Evolutionary conservation across 1,140 invertebrate genomes (phyloP), one percentile per base, ranked within the genome.

Genomic region (Atta cephalotes): DNA sequence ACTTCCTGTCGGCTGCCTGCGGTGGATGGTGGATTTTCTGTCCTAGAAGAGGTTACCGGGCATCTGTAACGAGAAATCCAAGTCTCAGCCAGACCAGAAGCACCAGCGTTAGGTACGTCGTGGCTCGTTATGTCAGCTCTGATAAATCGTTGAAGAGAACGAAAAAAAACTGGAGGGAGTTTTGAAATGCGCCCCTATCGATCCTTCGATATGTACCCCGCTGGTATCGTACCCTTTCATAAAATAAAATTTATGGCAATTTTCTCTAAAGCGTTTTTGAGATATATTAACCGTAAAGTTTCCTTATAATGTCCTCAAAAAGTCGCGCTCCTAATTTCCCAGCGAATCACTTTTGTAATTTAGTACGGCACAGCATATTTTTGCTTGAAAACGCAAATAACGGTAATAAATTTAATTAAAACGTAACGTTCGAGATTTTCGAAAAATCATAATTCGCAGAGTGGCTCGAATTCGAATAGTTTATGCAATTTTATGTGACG

Each of bases 1-100:
- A 96, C 77, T 96, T 96, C 87, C 89, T 95, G 72, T 92, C 94
- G 12, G 95, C 95, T 9, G 94, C 94, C 18, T 94, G 94, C 60
- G 93, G 94, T 28, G 91, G 91, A 3, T 94, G 93, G 79, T 93
- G 93, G 92, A 86, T 93, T n/a, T 94, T 93, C 72, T 94, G 94
- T 21, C 78, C 92, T 0, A 88, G 90, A 65, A 90, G 74, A 39
- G 91, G 90, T 0, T 94, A 95, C 71, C 86, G 89, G 18, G 74
- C 92, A 5, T 90, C 93, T 2, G 93, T 95, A 12, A 95, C 93
- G 66, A 91, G 94, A 31, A 92, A 95, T 66, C 90, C 93, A 0
- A 95, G 94, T 74, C 91, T 95, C 49, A 95, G 94, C 56, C 94
- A 95, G 74, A 95, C 94, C 3, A 92, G 94, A 58, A 95, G 93